These are phyloP conservation scores for Cetoscarus ocellatus DNA, from an alignment of 2,797 vertebrate species.

Conservation along the genomic window DNA sequence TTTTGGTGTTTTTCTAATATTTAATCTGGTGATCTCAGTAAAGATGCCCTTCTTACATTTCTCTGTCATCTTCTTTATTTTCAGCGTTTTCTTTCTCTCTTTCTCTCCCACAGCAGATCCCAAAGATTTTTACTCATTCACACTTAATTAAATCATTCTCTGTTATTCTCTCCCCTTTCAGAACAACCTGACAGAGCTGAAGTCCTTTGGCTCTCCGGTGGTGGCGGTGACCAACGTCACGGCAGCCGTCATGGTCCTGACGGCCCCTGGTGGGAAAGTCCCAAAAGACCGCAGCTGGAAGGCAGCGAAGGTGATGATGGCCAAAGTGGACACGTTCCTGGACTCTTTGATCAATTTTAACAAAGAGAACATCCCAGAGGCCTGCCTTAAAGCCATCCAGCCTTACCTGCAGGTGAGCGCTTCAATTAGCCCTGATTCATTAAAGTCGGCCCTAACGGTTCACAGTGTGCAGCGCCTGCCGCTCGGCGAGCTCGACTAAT, in stretches of 20 bases:
- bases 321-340: conserved; percentile 93
- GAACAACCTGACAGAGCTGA: conserved; percentile 96
- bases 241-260: conserved; percentile 93
- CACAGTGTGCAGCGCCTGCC: conserved; percentile 11
- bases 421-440: conserved; percentile 19
- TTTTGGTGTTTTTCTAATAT: no score
- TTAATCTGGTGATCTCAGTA: no score
- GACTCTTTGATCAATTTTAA: conserved; percentile 91
- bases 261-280: conserved; percentile 87
- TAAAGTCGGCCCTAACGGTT: not conserved
- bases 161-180: conserved; percentile 65
- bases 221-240: conserved; percentile 93
- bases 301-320: conserved; percentile 91
- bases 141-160: no score
- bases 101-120: no score
- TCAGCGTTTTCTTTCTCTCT: no score
- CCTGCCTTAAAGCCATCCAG: conserved; percentile 92
- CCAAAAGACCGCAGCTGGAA: conserved; percentile 98
- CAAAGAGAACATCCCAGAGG: conserved; percentile 95
- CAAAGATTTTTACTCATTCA: no score
- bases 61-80: no score
- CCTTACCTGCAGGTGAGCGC: conserved; percentile 87
- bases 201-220: conserved; percentile 93
- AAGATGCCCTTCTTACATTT: no score
- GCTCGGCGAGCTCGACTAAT: conserved; percentile 28